phyloP scores from a whole-genome alignment of 2,797 vertebrate genomes.

The Ctenochaetus hawaiiensis region DNA sequence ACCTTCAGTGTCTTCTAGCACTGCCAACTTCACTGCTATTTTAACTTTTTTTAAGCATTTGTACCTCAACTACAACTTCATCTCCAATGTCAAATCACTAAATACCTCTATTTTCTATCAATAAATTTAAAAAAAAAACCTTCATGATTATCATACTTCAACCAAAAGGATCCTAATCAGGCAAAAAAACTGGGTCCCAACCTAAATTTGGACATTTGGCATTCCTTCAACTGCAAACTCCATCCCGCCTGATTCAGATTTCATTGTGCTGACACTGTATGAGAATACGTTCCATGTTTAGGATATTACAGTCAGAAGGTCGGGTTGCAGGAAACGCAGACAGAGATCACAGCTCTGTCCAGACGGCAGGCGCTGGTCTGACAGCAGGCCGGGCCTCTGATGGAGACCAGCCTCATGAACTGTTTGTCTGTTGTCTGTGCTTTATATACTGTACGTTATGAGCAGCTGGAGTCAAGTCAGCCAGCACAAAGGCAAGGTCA shows the following conservation, averaged over 20 bases:
- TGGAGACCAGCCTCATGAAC: conserved; percentile 39
- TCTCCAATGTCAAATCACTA: background rate
- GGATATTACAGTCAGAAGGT: conserved; percentile 25
- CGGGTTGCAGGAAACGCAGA: conserved; percentile 34
- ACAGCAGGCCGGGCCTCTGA: conserved; percentile 22
- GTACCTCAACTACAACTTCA: background rate
- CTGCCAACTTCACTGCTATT: background rate
- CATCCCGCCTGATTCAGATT: background rate
- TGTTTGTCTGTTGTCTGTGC: conserved; percentile 65
- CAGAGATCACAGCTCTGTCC: conserved; percentile 50
- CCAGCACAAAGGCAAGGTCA: conserved; percentile 69
- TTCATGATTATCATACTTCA: background rate
- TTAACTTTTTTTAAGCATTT: background rate
- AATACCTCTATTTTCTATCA: background rate
- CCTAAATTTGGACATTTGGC: conserved; percentile 9
- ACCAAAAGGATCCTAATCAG: background rate
- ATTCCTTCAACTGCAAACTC: conserved; percentile 22
- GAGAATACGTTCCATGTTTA: conserved; percentile 33
- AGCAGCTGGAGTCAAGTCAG: conserved; percentile 47
- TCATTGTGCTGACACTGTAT: conserved; percentile 48
- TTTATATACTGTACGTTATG: conserved; percentile 66
- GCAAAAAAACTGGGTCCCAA: background rate
- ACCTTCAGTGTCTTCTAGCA: background rate
- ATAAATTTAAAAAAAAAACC: background rate
- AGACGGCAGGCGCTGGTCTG: conserved; percentile 60